A percentile compares a stretch with the other conserved stretches of the same genome.
phyloP scores from a whole-genome alignment of 30 jellyfish, hydroid and myxozoan species.

The Aurelia sp. region DNA sequence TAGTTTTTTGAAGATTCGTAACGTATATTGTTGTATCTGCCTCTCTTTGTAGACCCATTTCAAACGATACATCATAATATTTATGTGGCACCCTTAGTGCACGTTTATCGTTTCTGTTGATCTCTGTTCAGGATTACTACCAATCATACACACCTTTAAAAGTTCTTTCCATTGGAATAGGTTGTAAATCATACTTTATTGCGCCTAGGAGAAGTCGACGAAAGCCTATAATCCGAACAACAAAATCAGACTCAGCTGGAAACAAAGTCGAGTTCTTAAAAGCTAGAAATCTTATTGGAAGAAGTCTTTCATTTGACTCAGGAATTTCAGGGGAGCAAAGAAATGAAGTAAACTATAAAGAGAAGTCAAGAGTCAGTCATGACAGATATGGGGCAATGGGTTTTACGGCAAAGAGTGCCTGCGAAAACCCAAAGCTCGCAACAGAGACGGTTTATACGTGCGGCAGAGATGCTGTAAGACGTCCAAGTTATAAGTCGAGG shows the following conservation, averaged over 20 bases:
- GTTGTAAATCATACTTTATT: too few relatives aligned
- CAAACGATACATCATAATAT: too few relatives aligned
- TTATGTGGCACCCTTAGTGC: too few relatives aligned
- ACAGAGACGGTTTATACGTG: neutral
- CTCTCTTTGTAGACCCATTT: too few relatives aligned
- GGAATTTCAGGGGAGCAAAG: constrained; percentile 1
- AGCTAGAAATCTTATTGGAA: constrained; percentile 18
- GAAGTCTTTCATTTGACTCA: constrained; percentile 63
- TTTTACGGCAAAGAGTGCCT: neutral
- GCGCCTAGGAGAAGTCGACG: constrained; percentile 57
- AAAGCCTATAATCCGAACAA: constrained; percentile 44
- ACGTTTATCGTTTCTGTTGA: too few relatives aligned
- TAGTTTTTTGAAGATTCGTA: too few relatives aligned
- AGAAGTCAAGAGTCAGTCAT: constrained; percentile 47
- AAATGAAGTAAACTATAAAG: constrained; percentile 15
- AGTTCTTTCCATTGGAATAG: too few relatives aligned
- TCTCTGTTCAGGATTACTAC: too few relatives aligned
- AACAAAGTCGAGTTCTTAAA: constrained; percentile 44
- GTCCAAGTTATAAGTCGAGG: too few relatives aligned
- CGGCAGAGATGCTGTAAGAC: neutral
- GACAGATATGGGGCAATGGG: constrained; percentile 30
- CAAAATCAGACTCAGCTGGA: constrained; percentile 3
- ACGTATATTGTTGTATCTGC: too few relatives aligned
- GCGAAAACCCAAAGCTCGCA: too few relatives aligned
- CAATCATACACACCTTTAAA: too few relatives aligned